Conservation (phyloP, 2,113 vertebrate genomes). For the Ctenodactylus gundi region DNA sequence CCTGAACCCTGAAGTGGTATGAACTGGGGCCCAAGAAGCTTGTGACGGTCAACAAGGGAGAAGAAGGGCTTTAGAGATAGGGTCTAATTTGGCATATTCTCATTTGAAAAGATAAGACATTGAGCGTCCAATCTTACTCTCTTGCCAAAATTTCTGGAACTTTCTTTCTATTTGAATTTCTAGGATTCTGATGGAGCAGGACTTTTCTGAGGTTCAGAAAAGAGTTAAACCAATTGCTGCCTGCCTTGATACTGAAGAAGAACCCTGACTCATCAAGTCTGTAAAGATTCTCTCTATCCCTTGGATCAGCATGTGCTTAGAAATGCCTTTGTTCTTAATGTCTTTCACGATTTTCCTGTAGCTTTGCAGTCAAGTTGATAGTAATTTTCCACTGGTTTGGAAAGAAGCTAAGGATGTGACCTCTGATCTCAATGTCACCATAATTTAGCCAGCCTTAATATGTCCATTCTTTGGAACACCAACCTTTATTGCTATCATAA, state of each 20-base stretch:
- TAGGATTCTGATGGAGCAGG: background rate
- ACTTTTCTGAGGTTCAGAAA: background rate
- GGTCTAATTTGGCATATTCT: background rate
- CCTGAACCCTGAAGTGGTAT: background rate
- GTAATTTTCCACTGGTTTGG: conserved; percentile 69
- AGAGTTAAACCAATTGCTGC: background rate
- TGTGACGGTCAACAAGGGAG: background rate
- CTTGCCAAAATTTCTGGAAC: background rate
- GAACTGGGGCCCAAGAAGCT: background rate
- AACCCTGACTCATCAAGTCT: background rate
- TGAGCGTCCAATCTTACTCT: background rate
- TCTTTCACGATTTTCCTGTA: conserved; percentile 40
- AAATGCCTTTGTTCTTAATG: background rate
- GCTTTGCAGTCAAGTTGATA: conserved; percentile 14
- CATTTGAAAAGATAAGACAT: background rate
- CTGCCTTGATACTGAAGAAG: background rate
- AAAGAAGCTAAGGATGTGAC: conserved; percentile 58
- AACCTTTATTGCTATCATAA: conserved; percentile 78
- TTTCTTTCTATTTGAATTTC: conserved; percentile 5
- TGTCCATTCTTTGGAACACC: conserved; percentile 68
- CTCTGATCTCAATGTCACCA: conserved; percentile 72
- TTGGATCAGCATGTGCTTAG: background rate
- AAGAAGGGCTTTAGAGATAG: background rate
- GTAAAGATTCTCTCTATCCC: background rate
- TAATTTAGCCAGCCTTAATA: conserved; percentile 73